Conservation (phyloP, 2,797 vertebrate species). For the Melanogrammus aeglefinus region DNA sequence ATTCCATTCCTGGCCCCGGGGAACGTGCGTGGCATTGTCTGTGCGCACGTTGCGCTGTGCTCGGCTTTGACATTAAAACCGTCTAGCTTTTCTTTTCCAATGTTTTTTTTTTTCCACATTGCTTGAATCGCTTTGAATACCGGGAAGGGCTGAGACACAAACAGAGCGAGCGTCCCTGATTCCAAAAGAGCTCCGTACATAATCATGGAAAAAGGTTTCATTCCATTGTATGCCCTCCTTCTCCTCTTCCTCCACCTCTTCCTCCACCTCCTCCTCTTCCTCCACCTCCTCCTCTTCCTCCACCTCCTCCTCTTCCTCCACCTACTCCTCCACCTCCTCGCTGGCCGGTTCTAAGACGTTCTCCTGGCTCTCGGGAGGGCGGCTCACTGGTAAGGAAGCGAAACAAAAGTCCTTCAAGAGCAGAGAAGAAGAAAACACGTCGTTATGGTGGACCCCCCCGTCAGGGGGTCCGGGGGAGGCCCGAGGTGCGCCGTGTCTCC, state of each 20-base stretch:
- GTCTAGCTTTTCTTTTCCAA: too few species aligned
- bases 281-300: too few species aligned
- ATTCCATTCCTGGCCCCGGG: slow-evolving; percentile 21
- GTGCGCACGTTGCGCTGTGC: slow-evolving; percentile 20
- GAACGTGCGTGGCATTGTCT: slow-evolving; percentile 26
- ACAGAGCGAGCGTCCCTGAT: slow-evolving; percentile 42
- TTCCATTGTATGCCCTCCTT: slow-evolving; percentile 9
- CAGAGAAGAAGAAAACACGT: slow-evolving; percentile 33
- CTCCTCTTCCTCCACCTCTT: too few species aligned
- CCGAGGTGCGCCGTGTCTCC: too few species aligned
- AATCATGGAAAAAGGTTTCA: slow-evolving; percentile 33
- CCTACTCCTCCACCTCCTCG: background rate
- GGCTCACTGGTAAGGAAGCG: slow-evolving; percentile 31
- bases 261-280: too few species aligned
- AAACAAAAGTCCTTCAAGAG: slow-evolving; percentile 38
- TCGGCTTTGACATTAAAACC: slow-evolving; percentile 19
- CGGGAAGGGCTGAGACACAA: slow-evolving; percentile 46
- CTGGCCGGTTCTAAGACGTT: slow-evolving; percentile 24
- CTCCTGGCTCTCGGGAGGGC: slow-evolving; percentile 27
- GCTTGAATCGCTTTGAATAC: slow-evolving; percentile 24
- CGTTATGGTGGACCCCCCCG: slow-evolving; percentile 7
- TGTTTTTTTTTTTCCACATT: slow-evolving; percentile 19
- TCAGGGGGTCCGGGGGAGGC: too few species aligned
- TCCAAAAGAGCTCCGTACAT: slow-evolving; percentile 42
- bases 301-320: too few species aligned